phyloP scores from a whole-genome alignment of 2,113 vertebrate species.

The Tragelaphus strepsiceros region DNA sequence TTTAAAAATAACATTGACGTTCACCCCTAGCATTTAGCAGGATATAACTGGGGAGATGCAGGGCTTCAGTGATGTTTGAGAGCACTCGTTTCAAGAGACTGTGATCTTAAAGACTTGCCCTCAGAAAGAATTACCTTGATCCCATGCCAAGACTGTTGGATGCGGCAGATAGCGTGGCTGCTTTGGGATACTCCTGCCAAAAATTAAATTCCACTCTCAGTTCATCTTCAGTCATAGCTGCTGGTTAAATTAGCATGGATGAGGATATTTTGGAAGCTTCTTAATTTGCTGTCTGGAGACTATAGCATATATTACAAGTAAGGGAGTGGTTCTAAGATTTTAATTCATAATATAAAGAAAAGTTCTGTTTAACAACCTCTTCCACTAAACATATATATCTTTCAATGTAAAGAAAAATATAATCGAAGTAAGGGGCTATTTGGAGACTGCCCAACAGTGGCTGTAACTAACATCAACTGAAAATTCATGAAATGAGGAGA shows the following conservation, averaged over 20 bases:
- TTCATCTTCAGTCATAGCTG: constrained; percentile 53
- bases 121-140: constrained; percentile 23
- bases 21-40: neutral
- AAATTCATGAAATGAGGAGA: neutral
- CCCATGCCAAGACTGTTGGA: constrained; percentile 48
- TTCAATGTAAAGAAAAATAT: neutral
- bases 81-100: neutral
- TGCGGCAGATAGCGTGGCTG: constrained; percentile 50
- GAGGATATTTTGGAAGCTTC: neutral
- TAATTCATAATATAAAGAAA: neutral
- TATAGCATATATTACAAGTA: neutral
- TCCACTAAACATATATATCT: neutral
- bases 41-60: neutral
- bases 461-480: neutral
- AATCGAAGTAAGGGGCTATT: neutral
- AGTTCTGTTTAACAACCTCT: neutral
- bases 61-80: constrained; percentile 20
- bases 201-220: constrained; percentile 15
- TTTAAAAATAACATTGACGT: constrained; percentile 32
- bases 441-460: neutral
- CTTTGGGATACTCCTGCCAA: neutral
- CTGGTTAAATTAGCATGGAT: neutral
- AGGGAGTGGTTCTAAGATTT: neutral
- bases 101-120: constrained; percentile 48
- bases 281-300: neutral